Percentiles rank a stretch among this genome's conserved stretches.
These are phyloP conservation scores for Thalassophryne amazonica DNA, from an alignment of 2,797 vertebrate species.

Conservation along the genomic window DNA sequence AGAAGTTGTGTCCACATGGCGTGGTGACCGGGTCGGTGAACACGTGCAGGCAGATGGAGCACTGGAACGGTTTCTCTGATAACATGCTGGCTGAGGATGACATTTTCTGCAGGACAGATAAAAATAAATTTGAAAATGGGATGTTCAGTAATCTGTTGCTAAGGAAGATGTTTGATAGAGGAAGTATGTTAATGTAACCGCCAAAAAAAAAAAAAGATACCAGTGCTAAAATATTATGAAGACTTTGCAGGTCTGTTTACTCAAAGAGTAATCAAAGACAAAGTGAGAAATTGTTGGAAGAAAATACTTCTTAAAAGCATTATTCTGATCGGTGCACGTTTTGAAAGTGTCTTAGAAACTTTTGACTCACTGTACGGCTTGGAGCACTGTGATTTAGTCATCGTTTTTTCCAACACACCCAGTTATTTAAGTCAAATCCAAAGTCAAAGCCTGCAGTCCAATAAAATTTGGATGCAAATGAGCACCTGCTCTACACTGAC, in stretches of 20 bases:
- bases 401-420: too few species aligned
- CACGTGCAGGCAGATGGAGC: conserved; percentile 62
- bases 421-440: too few species aligned
- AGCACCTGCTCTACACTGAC: too few species aligned
- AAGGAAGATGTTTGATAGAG: background rate
- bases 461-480: too few species aligned
- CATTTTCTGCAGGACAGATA: conserved; percentile 14
- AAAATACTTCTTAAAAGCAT: too few species aligned
- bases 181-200: background rate
- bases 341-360: too few species aligned
- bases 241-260: too few species aligned
- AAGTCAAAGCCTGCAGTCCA: too few species aligned
- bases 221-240: background rate
- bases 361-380: too few species aligned
- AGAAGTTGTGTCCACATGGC: conserved; percentile 77
- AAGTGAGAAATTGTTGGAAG: too few species aligned
- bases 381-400: too few species aligned
- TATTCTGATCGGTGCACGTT: too few species aligned
- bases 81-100: conserved; percentile 17
- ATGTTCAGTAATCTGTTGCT: background rate
- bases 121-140: background rate
- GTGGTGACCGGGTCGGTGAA: conserved; percentile 67
- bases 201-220: background rate
- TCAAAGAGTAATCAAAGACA: background rate
- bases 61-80: conserved; percentile 64